A percentile compares a stretch with the other conserved stretches of the same genome.
Conservation (phyloP, 2,113 vertebrate species). For the Chaetops frenatus region DNA sequence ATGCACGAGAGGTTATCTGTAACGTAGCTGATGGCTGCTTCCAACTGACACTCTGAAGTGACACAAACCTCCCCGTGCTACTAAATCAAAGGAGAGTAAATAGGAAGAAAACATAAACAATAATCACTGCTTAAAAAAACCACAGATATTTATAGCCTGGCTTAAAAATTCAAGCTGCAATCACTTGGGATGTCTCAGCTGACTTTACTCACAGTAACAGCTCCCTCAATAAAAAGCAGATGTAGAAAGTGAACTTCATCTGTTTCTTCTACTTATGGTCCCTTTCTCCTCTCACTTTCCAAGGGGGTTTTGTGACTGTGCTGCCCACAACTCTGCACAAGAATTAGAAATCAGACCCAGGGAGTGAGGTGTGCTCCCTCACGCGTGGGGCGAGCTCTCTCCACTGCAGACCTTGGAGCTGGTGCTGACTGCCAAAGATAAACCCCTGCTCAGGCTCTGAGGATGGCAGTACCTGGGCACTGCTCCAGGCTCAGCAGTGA, state of each 20-base stretch:
- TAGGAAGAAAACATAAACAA: conserved; percentile 53
- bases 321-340: neutral
- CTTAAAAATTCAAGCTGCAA: conserved; percentile 53
- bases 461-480: neutral
- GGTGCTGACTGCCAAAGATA: neutral
- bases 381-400: rapidly evolving
- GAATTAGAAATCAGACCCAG: neutral
- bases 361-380: neutral
- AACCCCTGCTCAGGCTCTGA: rapidly evolving
- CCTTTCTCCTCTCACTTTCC: neutral
- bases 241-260: conserved; percentile 53
- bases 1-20: neutral
- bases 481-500: neutral
- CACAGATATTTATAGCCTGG: conserved; percentile 43
- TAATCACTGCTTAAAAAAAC: conserved; percentile 10
- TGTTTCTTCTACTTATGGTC: conserved; percentile 20
- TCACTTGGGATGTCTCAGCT: conserved; percentile 54
- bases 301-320: neutral
- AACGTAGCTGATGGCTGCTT: neutral
- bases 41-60: neutral
- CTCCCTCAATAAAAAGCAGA: conserved; percentile 64
- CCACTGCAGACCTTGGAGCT: neutral
- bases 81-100: conserved; percentile 51
- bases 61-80: neutral
- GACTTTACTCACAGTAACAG: conserved; percentile 57